These are phyloP conservation scores for Scalopus aquaticus DNA, from an alignment of 2,113 vertebrate genomes.

Conservation along the genomic window DNA sequence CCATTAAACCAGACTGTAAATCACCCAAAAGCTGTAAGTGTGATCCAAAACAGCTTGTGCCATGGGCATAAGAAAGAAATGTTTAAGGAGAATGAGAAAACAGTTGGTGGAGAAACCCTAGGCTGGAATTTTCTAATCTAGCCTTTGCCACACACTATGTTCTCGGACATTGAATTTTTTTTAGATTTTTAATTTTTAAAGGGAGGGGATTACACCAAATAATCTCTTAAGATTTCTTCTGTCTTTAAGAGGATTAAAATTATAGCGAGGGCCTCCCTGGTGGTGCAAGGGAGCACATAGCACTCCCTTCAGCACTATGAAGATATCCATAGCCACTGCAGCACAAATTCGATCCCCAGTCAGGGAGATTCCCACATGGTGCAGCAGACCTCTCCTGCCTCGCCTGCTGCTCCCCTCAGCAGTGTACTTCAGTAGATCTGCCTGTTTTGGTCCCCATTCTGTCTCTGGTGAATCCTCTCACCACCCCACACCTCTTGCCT, in stretches of 20 bases:
- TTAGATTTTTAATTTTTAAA: constrained; percentile 33
- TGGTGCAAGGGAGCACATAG: too few species aligned
- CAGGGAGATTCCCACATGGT: too few species aligned
- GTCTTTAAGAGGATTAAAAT: neutral
- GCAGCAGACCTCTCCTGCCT: too few species aligned
- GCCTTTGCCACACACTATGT: neutral
- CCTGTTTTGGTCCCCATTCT: too few species aligned
- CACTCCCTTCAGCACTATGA: too few species aligned
- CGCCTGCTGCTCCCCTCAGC: too few species aligned
- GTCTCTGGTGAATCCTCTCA: too few species aligned
- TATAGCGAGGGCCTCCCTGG: too few species aligned
- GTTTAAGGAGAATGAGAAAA: neutral
- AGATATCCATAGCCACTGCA: too few species aligned
- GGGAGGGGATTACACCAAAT: neutral
- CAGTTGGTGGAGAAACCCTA: neutral
- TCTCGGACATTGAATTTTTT: neutral
- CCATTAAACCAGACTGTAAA: neutral
- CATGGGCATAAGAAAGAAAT: neutral
- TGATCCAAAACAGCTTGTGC: neutral
- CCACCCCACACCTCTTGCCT: too few species aligned
- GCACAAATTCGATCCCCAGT: too few species aligned
- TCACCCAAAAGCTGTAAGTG: neutral
- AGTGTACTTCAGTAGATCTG: too few species aligned
- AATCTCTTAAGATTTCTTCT: neutral
- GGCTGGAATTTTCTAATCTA: neutral